Percentiles rank a stretch among this genome's conserved stretches.
Evolutionary conservation across 1,140 invertebrate genomes (phyloP).

Genomic region (Bilobella aurantiaca): DNA sequence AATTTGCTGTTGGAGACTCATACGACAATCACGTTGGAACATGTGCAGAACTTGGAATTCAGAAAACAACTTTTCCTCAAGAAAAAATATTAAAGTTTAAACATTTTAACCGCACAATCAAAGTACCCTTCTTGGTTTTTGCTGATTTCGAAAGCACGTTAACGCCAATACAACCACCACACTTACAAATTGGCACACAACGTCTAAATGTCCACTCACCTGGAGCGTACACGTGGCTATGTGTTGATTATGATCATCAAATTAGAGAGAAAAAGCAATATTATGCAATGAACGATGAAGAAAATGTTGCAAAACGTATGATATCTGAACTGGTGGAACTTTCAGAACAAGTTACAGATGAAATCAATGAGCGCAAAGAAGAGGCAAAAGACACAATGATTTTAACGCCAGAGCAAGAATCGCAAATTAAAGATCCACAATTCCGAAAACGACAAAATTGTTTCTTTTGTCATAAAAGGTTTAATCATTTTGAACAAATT

Average conservation of each 20-base stretch:
- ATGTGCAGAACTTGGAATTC: background rate
- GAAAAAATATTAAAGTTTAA: constrained; percentile 4
- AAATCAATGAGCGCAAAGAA: background rate
- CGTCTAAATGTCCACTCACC: constrained; percentile 7
- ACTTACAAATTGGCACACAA: background rate
- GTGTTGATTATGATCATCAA: constrained; percentile 2
- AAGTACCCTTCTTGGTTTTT: constrained; percentile 1
- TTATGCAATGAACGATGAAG: background rate
- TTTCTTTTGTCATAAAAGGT: constrained; percentile 10
- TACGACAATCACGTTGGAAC: background rate
- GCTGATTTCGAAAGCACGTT: constrained; percentile 15
- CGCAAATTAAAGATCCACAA: background rate
- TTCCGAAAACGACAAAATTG: background rate
- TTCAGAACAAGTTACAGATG: background rate
- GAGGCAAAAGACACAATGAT: constrained; percentile 7
- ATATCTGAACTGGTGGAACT: background rate
- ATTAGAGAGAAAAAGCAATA: background rate
- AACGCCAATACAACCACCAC: background rate
- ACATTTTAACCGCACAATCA: background rate
- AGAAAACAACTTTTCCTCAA: constrained; percentile 5
- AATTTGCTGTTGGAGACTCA: background rate
- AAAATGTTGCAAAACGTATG: constrained; percentile 10
- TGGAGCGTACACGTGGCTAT: constrained; percentile 4
- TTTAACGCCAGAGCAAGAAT: background rate
- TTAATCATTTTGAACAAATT: background rate